Base-by-base conservation (phyloP, 2,797 vertebrate species). In the Hippocampus kuda region DNA sequence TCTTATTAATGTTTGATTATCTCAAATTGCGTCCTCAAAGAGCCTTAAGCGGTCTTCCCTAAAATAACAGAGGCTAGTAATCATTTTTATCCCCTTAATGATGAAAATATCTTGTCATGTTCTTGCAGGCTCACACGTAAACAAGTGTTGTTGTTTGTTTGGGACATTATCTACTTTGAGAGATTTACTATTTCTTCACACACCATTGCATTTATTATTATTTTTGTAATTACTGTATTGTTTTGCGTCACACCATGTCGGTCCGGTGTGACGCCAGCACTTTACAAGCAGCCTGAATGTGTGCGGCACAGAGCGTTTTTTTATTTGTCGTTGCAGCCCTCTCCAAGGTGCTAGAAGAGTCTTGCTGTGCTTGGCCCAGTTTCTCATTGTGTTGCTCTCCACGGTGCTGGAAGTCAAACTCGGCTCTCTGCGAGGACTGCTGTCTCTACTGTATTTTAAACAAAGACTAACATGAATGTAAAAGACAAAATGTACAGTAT, bases 341-440 rank as follows among this genome's bases (percentile, higher is more conserved):
- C 66, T 59, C 54, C 54, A 27, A 59, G 64, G 59, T 57, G 57
- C 68, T 69, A 59, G 67, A 65, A 67, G 4, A 6, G 57, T 66
- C 24, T 41, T 41, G 48, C 13, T 24, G 57, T 30, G 6, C 24
- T 63, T 44, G 26, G 27, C 57, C 30, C 62, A 7, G 6, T 51
- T 24, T 48, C 24, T 63, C 22, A 13, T 7, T 24, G 27, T 62
- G 30, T 49, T 18, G 64, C 42, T 70, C 48, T 70, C 66, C 53
- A 30, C 57, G 72, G 70, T 71, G 13, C 72, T 74, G 69, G 49
- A 59, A 53, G 12, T 62, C 48, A 71, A 61, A 41, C 30, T 6
- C 27, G 9, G 41, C 11, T 53, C 8, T 63, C 8, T 63, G 49
- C 66, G 61, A 22, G 18, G 65, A 27, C 30, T 22, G 18, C 68